phyloP scores from a whole-genome alignment of 2,113 vertebrate species.

The Taxidea taxus region DNA sequence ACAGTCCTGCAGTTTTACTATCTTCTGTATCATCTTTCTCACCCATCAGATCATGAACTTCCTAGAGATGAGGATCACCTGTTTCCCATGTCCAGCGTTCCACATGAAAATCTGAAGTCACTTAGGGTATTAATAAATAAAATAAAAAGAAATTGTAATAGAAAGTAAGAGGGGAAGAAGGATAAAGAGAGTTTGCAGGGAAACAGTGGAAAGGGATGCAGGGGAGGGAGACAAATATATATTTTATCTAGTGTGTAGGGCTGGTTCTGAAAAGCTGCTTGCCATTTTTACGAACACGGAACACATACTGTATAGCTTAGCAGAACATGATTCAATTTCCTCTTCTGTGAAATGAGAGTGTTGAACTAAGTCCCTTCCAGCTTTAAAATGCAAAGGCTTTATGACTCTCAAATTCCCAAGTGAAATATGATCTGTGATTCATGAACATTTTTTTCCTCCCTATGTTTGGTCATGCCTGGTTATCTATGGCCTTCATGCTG shows the following conservation, averaged over 20 bases:
- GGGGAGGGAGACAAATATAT: not conserved
- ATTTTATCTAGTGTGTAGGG: not conserved
- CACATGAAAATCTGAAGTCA: not conserved
- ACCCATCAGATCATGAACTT: not conserved
- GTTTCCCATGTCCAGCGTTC: not conserved
- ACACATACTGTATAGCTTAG: not conserved
- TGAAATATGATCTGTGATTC: not conserved
- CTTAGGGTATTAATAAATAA: not conserved
- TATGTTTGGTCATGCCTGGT: not conserved
- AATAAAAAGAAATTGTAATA: not conserved
- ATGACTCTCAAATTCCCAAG: slow-evolving; percentile 20
- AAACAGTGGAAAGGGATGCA: not conserved
- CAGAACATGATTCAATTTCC: slow-evolving; percentile 51
- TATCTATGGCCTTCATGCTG: not conserved
- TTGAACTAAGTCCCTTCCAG: slow-evolving; percentile 4
- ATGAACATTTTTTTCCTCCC: rapidly evolving
- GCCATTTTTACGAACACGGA: slow-evolving; percentile 28
- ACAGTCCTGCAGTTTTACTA: not conserved
- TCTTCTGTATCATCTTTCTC: not conserved
- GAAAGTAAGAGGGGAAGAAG: not conserved
- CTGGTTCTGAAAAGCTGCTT: slow-evolving; percentile 18
- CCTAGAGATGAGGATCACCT: not conserved
- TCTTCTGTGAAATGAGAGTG: slow-evolving; percentile 50
- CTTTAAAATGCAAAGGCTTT: slow-evolving; percentile 45
- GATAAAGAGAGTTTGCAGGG: not conserved